These are phyloP conservation scores for Microtus ochrogaster DNA, from an alignment of 2,113 vertebrate species.

Conservation along the genomic window DNA sequence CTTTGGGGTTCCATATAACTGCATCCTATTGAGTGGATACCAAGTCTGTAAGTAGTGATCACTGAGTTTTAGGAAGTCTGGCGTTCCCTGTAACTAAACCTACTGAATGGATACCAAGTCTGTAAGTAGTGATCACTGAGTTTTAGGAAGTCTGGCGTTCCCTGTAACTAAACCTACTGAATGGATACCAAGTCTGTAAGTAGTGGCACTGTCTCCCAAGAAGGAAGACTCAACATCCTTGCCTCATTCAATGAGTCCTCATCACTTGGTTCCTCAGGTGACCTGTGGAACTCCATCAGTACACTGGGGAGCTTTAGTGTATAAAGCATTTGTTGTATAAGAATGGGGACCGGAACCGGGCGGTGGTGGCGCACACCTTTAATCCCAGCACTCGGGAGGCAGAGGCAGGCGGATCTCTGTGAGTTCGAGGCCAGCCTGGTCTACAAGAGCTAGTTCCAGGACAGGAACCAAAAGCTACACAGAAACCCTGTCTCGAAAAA, in stretches of 20 bases:
- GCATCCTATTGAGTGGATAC: not conserved
- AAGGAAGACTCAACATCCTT: not conserved
- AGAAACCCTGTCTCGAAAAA: too few relatives aligned
- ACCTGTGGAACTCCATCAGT: not conserved
- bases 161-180: not conserved
- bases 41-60: not conserved
- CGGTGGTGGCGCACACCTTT: too few relatives aligned
- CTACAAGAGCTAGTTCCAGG: too few relatives aligned
- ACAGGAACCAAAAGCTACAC: too few relatives aligned
- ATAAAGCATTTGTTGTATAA: not conserved
- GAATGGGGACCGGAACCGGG: not conserved
- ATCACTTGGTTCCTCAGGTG: not conserved
- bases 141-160: too few relatives aligned
- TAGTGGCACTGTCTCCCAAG: not conserved
- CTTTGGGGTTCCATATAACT: not conserved
- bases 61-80: not conserved
- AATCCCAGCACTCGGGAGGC: too few relatives aligned
- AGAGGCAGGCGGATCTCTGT: too few relatives aligned
- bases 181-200: not conserved
- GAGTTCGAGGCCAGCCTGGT: too few relatives aligned
- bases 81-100: not conserved
- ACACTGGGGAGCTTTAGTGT: not conserved
- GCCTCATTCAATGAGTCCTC: not conserved
- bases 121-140: not conserved
- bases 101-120: not conserved